phyloP scores from a whole-genome alignment of 2,113 vertebrate genomes.

The Probosciger aterrimus region DNA sequence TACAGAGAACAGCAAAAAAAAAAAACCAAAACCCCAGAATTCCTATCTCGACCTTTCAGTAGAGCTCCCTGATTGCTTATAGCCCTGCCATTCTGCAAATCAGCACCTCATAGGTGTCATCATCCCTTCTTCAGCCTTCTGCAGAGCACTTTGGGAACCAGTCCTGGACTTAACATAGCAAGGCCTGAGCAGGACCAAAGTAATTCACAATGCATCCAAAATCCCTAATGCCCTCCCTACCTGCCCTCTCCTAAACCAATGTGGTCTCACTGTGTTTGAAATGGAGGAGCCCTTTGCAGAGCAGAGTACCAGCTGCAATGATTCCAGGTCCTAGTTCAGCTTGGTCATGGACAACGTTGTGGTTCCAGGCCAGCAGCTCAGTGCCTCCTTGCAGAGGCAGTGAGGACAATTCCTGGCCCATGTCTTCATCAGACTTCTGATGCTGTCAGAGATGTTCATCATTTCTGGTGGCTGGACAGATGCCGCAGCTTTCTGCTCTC shows the following conservation, averaged over 20 bases:
- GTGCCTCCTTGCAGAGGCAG: background rate
- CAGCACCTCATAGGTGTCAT: background rate
- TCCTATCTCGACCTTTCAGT: background rate
- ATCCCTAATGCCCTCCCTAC: background rate
- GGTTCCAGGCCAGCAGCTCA: background rate
- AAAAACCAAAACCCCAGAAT: background rate
- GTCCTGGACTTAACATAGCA: background rate
- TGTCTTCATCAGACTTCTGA: background rate
- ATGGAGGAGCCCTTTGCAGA: background rate
- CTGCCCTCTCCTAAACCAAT: background rate
- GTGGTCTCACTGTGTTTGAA: background rate
- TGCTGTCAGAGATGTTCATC: background rate
- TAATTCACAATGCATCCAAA: background rate
- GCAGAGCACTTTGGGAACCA: background rate
- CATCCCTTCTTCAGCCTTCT: background rate
- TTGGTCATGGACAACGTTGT: accelerated
- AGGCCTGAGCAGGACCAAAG: background rate
- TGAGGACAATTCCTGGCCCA: background rate
- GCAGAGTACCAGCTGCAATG: background rate
- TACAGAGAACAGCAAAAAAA: background rate
- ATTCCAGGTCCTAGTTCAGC: background rate
- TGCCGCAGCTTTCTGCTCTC: background rate
- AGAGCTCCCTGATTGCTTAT: background rate
- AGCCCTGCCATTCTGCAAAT: background rate
- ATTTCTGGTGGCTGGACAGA: background rate